phyloP scores from a whole-genome alignment of 2,113 vertebrate genomes.

The Pseudopipra pipra region DNA sequence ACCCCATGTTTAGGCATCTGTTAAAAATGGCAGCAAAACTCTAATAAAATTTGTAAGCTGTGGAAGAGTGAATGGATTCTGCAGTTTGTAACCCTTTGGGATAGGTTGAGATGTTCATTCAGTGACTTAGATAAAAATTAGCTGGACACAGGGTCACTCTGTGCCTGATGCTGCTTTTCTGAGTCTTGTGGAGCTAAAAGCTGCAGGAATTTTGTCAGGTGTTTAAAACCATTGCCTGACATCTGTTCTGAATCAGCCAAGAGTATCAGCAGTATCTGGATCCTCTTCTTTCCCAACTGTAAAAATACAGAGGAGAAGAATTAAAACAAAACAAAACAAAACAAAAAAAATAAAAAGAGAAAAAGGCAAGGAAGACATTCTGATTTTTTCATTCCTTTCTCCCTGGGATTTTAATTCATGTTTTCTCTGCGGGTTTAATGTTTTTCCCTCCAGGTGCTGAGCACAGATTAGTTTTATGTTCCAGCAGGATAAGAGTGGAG shows the following conservation, averaged over 20 bases:
- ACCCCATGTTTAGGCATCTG: not conserved
- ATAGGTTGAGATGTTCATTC: not conserved
- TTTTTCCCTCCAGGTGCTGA: constrained; percentile 28
- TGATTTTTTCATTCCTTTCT: not conserved
- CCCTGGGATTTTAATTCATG: constrained; percentile 35
- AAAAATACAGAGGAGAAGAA: not conserved
- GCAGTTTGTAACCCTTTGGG: not conserved
- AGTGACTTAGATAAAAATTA: not conserved
- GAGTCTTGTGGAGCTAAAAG: not conserved
- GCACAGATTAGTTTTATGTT: constrained; percentile 41
- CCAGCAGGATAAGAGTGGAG: not conserved
- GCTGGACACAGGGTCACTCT: not conserved
- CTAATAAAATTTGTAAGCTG: not conserved
- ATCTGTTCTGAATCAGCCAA: not conserved
- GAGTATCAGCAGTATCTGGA: not conserved
- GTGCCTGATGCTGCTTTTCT: not conserved
- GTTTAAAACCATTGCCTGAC: not conserved
- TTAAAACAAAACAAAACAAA: not conserved
- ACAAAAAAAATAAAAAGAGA: not conserved
- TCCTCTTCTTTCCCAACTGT: not conserved
- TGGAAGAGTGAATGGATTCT: not conserved
- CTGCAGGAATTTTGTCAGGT: not conserved
- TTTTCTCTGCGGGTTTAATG: constrained; percentile 37
- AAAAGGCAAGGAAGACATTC: not conserved
- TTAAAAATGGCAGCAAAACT: not conserved